Evolutionary conservation across 2,113 vertebrate species (phyloP), one percentile per base, ranked within the genome.

Genomic region (Cynoglossus semilaevis): DNA sequence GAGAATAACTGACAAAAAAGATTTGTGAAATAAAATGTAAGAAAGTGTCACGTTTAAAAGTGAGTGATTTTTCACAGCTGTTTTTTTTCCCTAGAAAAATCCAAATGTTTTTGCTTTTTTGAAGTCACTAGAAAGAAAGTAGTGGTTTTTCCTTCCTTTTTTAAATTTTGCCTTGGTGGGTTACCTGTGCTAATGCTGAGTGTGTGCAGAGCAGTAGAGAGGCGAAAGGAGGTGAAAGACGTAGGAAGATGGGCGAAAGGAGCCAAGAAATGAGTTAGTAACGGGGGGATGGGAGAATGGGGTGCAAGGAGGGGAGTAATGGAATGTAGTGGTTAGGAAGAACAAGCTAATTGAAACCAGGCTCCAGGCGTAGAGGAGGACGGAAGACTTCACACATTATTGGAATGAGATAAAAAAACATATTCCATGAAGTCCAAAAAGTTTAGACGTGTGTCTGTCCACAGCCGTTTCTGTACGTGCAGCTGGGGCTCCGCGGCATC

Each of bases 251-350:
- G 29, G 71, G 74, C 68, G 64, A 60, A 62, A 74, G 55, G 72
- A 80, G 84, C 63, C 58, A 63, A 67, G 50, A 69, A 82, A 67
- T 54, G 76, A 57, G 83, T 65, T 41, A 55, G 74, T 34, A 71
- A 51, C 42, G 60, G 83, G 81, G 71, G 75, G 65, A 38, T 74
- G 82, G 4, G 49, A 58, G 54, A 66, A 42, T 57, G 71, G 79
- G 57, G 61, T 41, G 51, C 82, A 78, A 65, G 77, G 68, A 75
- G 83, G 85, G 79, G 88, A 83, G 87, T 90, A 85, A 89, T 90
- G 91, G 90, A 92, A 92, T 92, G 90, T 84, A 85, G 91, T 85
- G 90, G 91, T 91, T 92, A 91, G 90, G 91, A 91, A 91, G 91
- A 86, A 90, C 88, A 87, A 87, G 73, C 89, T 92, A 92, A 92